phyloP scores from a whole-genome alignment of 2,888 invertebrate species.

The Xestia c-nigrum region DNA sequence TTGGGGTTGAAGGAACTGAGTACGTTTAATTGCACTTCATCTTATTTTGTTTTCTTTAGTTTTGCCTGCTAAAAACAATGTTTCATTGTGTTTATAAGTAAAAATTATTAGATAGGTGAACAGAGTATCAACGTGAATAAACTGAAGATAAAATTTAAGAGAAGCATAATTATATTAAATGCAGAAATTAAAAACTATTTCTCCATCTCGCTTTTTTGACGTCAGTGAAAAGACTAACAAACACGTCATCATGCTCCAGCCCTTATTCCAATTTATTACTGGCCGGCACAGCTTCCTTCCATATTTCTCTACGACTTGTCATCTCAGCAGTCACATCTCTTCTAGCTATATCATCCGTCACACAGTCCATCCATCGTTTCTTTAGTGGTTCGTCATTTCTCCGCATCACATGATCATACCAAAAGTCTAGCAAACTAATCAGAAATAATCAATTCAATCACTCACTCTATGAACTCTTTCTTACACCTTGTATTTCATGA shows the following conservation, averaged over 20 bases:
- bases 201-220: not conserved
- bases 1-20: constrained; percentile 5
- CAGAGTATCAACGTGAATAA: not conserved
- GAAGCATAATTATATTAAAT: not conserved
- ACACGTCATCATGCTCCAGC: too few relatives aligned
- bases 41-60: not conserved
- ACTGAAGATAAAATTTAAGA: too few relatives aligned
- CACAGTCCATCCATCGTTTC: too few relatives aligned
- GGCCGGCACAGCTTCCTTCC: too few relatives aligned
- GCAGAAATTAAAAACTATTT: not conserved
- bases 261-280: too few relatives aligned
- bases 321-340: too few relatives aligned
- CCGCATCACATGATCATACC: too few relatives aligned
- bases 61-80: not conserved
- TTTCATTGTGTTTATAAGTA: not conserved
- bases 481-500: not conserved
- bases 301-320: too few relatives aligned
- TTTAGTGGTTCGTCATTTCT: too few relatives aligned
- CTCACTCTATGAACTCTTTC: not conserved
- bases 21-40: constrained; percentile 11
- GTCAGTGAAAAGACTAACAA: not conserved
- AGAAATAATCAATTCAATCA: not conserved
- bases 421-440: not conserved
- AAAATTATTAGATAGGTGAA: not conserved
- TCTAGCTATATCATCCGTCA: too few relatives aligned